Base-by-base conservation (phyloP, 2,113 vertebrate species). In the Psittacula cyanocephala region DNA sequence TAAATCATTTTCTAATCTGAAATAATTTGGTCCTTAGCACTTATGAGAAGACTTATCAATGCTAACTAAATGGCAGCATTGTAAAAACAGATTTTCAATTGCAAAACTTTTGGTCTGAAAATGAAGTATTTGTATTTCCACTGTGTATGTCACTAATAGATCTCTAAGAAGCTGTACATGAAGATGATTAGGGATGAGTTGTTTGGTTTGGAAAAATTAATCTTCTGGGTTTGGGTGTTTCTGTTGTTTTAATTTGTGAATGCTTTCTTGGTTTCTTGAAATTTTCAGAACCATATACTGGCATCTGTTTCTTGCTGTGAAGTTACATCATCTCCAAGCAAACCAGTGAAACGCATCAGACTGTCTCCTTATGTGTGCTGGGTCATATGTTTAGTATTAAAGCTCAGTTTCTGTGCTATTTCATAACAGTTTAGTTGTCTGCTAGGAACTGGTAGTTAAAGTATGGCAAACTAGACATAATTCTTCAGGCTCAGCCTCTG, bases 361-460 rank as follows among this genome's bases (percentile, higher is more conserved):
- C 53, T 84, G 62, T 76, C 77, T 91, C n/a, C 11, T 57, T 62
- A 0, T 35, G 43, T 31, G 1, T 76, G 47, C 67, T 86, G 37
- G 62, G 25, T 95, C 95, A 94, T 89, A 63, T 92, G 86, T 93
- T 96, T 92, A 63, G 49, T 55, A 93, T 93, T 95, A 89, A 88
- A 84, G 44, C 52, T 82, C 25, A 7, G 17, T 92, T 96, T 96
- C 91, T 97, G 88, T 72, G 88, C 57, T 94, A 87, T 94, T 91
- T 95, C 63, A 59, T 82, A 79, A 52, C 49, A 63, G 39, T 88
- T 92, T 69, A 84, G 86, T 89, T 93, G 75, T 94, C 93, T 94
- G 78, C 79, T 88, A 91, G 57, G 68, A 88, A 13, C 69, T 83
- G 77, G 52, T 86, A 64, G 59, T 96, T 95, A 75, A 91, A 95